Base-by-base conservation (phyloP, 2,888 invertebrate genomes). In the Iselma pallidipennis region DNA sequence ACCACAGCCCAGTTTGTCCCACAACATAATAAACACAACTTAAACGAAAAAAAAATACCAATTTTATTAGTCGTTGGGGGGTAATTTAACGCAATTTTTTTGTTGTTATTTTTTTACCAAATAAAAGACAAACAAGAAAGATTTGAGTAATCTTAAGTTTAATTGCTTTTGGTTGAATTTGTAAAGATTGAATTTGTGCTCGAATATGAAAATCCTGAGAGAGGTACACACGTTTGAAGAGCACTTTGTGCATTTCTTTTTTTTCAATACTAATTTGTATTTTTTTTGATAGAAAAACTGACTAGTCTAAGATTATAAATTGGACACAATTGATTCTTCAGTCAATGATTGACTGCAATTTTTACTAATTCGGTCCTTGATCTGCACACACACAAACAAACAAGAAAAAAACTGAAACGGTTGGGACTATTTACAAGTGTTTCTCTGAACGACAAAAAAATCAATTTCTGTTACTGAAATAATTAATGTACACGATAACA, bases 1-100 rank as follows among this genome's bases (percentile, higher is more conserved):
- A 69, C 69, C 69, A 69, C 69, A 69, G 69, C 69, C 69, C 69
- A 65, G 61, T 61, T 54, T 57, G 50, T 53, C 59, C 55, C 60
- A 55, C 49, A 55, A 49, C 49, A 37, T 49, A 55, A 23, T 21
- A 45, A n/a, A 45, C 14, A 45, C 16, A 37, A 37, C 4, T 16
- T 16, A 14, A 16, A 16, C 4, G 37, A 16, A 37, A 4, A 16
- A 9, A 9, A 37, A n/a, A n/a, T n/a, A n/a, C n/a, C n/a, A n/a
- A n/a, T n/a, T n/a, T 4, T 4, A n/a, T 31, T 12, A 12, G 14
- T 33, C 14, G 31, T 33, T 33, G 31, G 31, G 14, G 14, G 31
- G n/a, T n/a, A n/a, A n/a, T n/a, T n/a, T n/a, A n/a, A n/a, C n/a
- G n/a, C 14, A 14, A 9, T 14, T 29, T 29, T 2, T 29, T 33